A percentile compares a stretch with the other conserved stretches of the same genome.
Evolutionary conservation across 2,113 vertebrate genomes (phyloP).

Genomic region (Conger conger): DNA sequence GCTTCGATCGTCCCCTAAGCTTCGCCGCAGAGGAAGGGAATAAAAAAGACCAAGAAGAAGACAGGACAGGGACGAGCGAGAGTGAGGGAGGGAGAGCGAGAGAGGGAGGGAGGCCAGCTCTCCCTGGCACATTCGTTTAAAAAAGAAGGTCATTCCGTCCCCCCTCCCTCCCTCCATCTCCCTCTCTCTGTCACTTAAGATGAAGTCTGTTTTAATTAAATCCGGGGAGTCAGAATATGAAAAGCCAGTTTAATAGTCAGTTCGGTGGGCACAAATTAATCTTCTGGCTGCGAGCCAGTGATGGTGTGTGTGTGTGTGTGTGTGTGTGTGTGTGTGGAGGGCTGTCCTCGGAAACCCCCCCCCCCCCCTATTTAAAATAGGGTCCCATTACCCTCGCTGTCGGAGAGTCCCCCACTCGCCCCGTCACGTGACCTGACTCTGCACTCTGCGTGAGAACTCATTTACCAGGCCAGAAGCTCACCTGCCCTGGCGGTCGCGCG

Average conservation of each 20-base stretch:
- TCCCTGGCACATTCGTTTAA: conserved; percentile 34
- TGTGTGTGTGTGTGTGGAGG: neutral
- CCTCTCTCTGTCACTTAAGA: conserved; percentile 38
- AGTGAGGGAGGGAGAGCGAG: too few species aligned
- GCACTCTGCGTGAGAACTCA: neutral
- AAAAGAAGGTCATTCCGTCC: conserved; percentile 44
- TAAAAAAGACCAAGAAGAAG: neutral
- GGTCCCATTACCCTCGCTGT: conserved; percentile 5
- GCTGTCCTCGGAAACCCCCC: conserved; percentile 6
- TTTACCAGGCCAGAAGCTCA: neutral
- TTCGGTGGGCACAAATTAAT: conserved; percentile 55
- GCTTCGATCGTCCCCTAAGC: neutral
- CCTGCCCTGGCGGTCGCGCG: neutral
- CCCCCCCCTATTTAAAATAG: neutral
- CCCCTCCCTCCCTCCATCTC: too few species aligned
- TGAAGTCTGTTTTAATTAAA: conserved; percentile 59
- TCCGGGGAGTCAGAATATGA: conserved; percentile 50
- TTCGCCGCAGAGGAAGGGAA: neutral
- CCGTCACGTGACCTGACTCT: neutral
- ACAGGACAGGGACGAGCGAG: neutral
- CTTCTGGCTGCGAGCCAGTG: conserved; percentile 51
- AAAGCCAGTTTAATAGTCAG: conserved; percentile 53
- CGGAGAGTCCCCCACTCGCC: neutral
- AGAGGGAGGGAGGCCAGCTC: conserved; percentile 22
- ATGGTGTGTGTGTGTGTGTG: neutral